Evolutionary conservation across 2,113 vertebrate genomes (phyloP), one percentile per base, ranked within the genome.

Genomic region (Lates calcarifer): DNA sequence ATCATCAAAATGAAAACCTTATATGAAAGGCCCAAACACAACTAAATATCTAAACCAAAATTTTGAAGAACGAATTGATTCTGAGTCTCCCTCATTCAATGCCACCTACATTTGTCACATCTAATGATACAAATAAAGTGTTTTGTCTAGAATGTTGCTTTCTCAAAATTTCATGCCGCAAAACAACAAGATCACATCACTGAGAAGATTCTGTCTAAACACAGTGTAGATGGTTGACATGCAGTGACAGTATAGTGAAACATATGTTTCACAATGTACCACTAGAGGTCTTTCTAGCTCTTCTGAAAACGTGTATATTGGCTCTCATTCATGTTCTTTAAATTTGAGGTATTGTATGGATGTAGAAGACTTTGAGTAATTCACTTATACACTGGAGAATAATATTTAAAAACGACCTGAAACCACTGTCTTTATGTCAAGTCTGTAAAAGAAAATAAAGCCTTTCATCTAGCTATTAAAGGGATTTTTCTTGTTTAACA

Each of bases 201-300:
- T n/a, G 22, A 51, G n/a, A 57, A 26, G 18, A 51, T 31, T 1
- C 58, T 35, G 5, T 45, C 4, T 28, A 28, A 61, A 49, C 22
- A 35, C 20, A 33, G 26, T 26, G 45, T 15, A 8, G 3, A 49
- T 49, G 33, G 28, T 66, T 20, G 26, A 39, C n/a, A 14, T 43
- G 72, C n/a, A n/a, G n/a, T n/a, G n/a, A n/a, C n/a, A n/a, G n/a
- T n/a, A n/a, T n/a, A n/a, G n/a, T n/a, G n/a, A n/a, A n/a, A n/a
- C n/a, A n/a, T n/a, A 13, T 49, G 13, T 20, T 51, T 61, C 74
- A 57, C 39, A 33, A 5, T 61, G 20, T 31, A 72, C 83, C 85
- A 88, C 56, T 74, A 88, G 88, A 79, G 70, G 83, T 71, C 83
- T 49, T 51, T 58, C 41, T 67, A 51, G 61, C 60, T 82, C 83